These are phyloP conservation scores for Halocynthia roretzi DNA, from an alignment of 23 tunicate species.

Conservation along the genomic window DNA sequence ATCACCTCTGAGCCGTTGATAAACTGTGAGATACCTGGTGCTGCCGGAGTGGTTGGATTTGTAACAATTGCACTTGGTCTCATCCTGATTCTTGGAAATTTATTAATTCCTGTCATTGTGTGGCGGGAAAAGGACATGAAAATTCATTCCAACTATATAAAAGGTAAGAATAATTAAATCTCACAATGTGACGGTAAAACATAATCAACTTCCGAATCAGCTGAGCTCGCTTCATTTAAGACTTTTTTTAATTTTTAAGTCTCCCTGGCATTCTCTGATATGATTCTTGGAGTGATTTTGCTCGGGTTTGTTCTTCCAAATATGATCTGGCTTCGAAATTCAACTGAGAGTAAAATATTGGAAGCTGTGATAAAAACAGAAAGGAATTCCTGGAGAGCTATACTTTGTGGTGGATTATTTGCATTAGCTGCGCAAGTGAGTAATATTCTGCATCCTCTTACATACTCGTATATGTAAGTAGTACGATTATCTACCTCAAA, in stretches of 20 bases:
- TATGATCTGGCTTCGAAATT: constrained; percentile 23
- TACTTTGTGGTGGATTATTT: background rate
- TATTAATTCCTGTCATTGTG: background rate
- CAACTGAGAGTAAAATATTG: constrained; percentile 7
- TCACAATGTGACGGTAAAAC: background rate
- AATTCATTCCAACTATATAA: constrained; percentile 1
- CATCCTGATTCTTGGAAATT: background rate
- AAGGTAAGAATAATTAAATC: background rate
- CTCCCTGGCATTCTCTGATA: constrained; percentile 18
- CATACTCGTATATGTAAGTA: too few species aligned
- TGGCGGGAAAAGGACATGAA: constrained; percentile 4
- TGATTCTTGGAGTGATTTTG: constrained; percentile 20
- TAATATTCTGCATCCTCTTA: too few species aligned
- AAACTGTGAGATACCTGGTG: background rate
- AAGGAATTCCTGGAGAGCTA: background rate
- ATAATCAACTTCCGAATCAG: background rate
- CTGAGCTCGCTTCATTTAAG: too few species aligned
- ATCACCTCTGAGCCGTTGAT: background rate
- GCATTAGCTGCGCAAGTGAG: background rate
- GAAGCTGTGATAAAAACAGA: background rate
- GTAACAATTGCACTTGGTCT: background rate
- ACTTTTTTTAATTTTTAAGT: background rate
- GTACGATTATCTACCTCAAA: too few species aligned
- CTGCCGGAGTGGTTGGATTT: background rate
- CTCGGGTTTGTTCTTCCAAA: constrained; percentile 10